phyloP scores from a whole-genome alignment of 2,888 invertebrate species.

The Sussaba pulchella region DNA sequence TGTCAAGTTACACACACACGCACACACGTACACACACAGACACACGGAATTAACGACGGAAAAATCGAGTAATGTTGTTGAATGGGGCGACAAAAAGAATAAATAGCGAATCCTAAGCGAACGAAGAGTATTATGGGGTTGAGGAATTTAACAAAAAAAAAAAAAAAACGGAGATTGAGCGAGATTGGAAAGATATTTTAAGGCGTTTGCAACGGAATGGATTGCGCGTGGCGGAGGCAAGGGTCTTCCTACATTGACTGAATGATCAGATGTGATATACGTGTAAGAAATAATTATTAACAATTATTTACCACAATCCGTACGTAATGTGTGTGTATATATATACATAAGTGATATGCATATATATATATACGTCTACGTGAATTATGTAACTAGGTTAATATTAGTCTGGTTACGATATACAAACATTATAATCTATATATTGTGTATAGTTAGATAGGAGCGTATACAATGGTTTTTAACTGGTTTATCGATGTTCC shows the following conservation, averaged over 20 bases:
- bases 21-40: conserved; percentile 17
- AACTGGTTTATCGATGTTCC: conserved; percentile 83
- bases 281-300: conserved; percentile 82
- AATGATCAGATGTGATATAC: conserved; percentile 85
- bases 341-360: conserved; percentile 48
- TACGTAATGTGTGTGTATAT: conserved; percentile 58
- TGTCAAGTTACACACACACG: conserved; percentile 47
- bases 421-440: conserved; percentile 78
- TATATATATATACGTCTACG: conserved; percentile 17
- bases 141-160: conserved; percentile 50
- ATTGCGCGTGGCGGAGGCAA: conserved; percentile 78
- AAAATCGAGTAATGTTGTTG: conserved; percentile 64
- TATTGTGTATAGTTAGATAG: conserved; percentile 82
- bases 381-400: conserved; percentile 57
- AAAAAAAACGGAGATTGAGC: conserved; percentile 5
- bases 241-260: conserved; percentile 85
- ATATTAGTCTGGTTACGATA: conserved; percentile 75
- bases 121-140: conserved; percentile 11
- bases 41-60: conserved; percentile 32
- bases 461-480: conserved; percentile 83
- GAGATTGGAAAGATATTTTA: conserved; percentile 63
- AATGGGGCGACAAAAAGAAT: conserved; percentile 65
- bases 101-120: conserved; percentile 29
- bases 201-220: conserved; percentile 70
- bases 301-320: conserved; percentile 81